These are phyloP conservation scores for Agonopterix heracliana DNA, from an alignment of 2,888 invertebrate genomes.

Conservation along the genomic window DNA sequence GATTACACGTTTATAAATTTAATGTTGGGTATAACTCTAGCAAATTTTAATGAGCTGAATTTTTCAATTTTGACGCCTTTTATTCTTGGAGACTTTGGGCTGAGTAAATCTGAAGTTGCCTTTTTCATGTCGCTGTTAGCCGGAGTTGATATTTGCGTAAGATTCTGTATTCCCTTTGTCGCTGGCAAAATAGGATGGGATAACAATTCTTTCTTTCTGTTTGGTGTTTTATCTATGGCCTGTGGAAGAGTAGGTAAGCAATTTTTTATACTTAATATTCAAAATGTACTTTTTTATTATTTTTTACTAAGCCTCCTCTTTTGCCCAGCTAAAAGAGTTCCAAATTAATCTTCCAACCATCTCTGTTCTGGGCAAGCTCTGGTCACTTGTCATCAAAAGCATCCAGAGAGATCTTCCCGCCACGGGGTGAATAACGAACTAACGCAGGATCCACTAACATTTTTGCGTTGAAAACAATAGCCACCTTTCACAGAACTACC, in stretches of 20 bases:
- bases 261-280: background rate
- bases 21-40: constrained; percentile 82
- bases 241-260: constrained; percentile 78
- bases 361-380: too few species aligned
- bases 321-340: too few species aligned
- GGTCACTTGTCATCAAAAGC: too few species aligned
- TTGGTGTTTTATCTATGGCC: constrained; percentile 81
- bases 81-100: constrained; percentile 81
- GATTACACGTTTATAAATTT: constrained; percentile 82
- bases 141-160: constrained; percentile 78
- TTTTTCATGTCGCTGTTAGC: constrained; percentile 82
- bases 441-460: too few species aligned
- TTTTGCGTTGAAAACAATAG: too few species aligned
- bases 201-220: constrained; percentile 81
- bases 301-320: too few species aligned
- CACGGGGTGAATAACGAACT: too few species aligned
- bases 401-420: too few species aligned
- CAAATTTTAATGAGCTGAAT: constrained; percentile 83
- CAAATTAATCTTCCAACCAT: too few species aligned
- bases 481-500: too few species aligned
- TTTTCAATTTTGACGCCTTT: constrained; percentile 85
- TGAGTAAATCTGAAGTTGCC: constrained; percentile 77
- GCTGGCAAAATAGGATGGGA: constrained; percentile 83
- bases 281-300: background rate
- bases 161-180: constrained; percentile 81